Evolutionary conservation across 2,797 vertebrate genomes (phyloP).

Genomic region (Sebastes iracundus): DNA sequence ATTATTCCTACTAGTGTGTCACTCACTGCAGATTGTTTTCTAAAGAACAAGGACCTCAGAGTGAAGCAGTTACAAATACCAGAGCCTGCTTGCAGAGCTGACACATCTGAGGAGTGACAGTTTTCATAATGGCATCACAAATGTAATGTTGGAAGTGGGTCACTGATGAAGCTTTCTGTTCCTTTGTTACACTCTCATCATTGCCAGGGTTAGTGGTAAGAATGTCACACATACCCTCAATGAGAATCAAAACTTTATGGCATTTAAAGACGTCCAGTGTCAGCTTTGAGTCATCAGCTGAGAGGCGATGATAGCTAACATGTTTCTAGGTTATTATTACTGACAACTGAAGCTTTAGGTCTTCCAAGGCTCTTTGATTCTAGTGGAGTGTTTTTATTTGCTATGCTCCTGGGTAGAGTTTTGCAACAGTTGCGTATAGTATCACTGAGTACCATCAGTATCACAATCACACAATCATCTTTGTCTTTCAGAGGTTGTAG

Average conservation of each 20-base stretch:
- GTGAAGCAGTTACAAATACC: background rate
- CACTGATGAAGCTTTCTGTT: background rate
- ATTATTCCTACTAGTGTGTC: background rate
- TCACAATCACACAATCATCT: background rate
- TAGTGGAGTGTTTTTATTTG: background rate
- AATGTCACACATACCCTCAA: background rate
- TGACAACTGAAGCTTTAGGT: background rate
- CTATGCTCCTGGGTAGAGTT: background rate
- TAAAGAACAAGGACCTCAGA: background rate
- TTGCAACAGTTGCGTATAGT: background rate
- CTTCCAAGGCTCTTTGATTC: background rate
- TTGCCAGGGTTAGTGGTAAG: background rate
- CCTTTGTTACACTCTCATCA: background rate
- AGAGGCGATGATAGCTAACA: background rate
- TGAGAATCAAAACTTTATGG: too few relatives aligned
- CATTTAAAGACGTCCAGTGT: background rate
- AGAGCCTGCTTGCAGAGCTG: conserved; percentile 12
- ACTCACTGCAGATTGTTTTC: background rate
- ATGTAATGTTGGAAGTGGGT: background rate
- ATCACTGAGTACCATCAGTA: background rate
- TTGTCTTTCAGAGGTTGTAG: too few relatives aligned
- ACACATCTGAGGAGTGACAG: conserved; percentile 36
- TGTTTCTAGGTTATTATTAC: background rate
- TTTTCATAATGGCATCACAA: conserved; percentile 31
- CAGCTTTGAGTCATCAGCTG: background rate